Base-by-base conservation (phyloP, 2,888 invertebrate species). In the Apamea epomidion region DNA sequence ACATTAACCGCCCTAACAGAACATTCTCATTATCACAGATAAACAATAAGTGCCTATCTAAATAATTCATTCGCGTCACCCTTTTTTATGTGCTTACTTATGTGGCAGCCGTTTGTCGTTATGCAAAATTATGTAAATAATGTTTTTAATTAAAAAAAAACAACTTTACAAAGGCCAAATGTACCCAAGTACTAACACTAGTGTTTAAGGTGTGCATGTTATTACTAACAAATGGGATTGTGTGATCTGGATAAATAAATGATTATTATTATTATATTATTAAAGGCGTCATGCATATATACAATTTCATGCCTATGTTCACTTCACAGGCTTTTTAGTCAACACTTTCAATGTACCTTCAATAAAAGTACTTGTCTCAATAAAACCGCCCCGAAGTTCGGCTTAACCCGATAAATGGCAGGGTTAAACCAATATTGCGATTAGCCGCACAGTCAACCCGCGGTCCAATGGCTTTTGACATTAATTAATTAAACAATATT, bases 371-470 rank as follows among this genome's bases (percentile, higher is more conserved):
- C 16, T 51, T 48, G 8, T 21, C 48, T 37, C 16, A 42, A 45
- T 75, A 58, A 76, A 58, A 48, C 2, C 25, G 18, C 18, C 7
- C 18, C 5, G 18, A 62, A 42, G 54, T 2, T 76, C 25, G 32
- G 42, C 32, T 42, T 42, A 51, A 42, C 29, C 58, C 32, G 10
- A 51, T 67, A 81, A 75, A 29, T 32, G 18, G 10, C 32, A 29
- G 7, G 18, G 60, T n/a, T 45, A 54, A 69, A 69, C 25, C 37
- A 83, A 68, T 29, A 83, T 81, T 68, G 45, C 45, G 18, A 83
- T 68, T n/a, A 3, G 21, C 51, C 12, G 5, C 18, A 48, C 25
- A 29, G 25, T 51, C 42, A 64, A 37, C 37, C 29, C 45, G 16
- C n/a, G 18, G 18, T 18, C 14, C 25, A 77, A 4, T 32, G 37